These are phyloP conservation scores for Salarias fasciatus DNA, from an alignment of 2,797 vertebrate genomes.

Conservation along the genomic window DNA sequence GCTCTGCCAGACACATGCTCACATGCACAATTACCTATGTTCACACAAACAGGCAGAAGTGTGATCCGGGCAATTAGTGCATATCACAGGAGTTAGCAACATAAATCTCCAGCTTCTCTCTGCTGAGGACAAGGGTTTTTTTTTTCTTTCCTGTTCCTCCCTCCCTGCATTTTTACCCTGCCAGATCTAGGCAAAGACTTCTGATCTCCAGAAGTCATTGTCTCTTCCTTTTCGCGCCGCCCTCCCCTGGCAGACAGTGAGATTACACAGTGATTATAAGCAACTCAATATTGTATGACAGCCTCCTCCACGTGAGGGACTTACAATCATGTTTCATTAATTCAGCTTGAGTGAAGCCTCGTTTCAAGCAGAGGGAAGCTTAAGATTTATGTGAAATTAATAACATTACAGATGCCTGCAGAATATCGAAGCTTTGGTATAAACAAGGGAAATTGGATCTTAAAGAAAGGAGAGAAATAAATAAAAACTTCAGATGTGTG, in stretches of 20 bases:
- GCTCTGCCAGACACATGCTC: constrained; percentile 14
- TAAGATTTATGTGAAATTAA: constrained; percentile 99
- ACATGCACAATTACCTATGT: constrained; percentile 35
- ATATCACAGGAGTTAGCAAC: constrained; percentile 47
- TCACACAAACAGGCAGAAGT: constrained; percentile 41
- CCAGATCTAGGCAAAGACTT: constrained; percentile 86
- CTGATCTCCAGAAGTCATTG: constrained; percentile 93
- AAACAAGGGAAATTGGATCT: constrained; percentile 82
- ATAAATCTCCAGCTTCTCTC: constrained; percentile 72
- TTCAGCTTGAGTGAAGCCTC: constrained; percentile 96
- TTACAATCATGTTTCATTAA: constrained; percentile 99
- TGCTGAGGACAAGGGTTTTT: constrained; percentile 77
- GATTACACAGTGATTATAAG: constrained; percentile 97
- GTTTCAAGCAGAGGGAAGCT: constrained; percentile 95
- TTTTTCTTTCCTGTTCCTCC: constrained; percentile 70
- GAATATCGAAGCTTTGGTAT: constrained; percentile 89
- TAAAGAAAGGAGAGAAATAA: constrained; percentile 53
- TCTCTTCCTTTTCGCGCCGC: constrained; percentile 88
- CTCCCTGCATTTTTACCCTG: constrained; percentile 86
- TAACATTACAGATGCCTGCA: constrained; percentile 98
- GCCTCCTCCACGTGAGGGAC: constrained; percentile 91
- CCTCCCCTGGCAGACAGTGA: constrained; percentile 91
- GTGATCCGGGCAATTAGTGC: constrained; percentile 75
- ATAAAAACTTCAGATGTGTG: constrained; percentile 85
- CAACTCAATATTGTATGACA: constrained; percentile 96